A percentile compares a stretch with the other conserved stretches of the same genome.
These are phyloP conservation scores for Malurus cyaneus DNA, from an alignment of 2,113 vertebrate genomes.

Conservation along the genomic window DNA sequence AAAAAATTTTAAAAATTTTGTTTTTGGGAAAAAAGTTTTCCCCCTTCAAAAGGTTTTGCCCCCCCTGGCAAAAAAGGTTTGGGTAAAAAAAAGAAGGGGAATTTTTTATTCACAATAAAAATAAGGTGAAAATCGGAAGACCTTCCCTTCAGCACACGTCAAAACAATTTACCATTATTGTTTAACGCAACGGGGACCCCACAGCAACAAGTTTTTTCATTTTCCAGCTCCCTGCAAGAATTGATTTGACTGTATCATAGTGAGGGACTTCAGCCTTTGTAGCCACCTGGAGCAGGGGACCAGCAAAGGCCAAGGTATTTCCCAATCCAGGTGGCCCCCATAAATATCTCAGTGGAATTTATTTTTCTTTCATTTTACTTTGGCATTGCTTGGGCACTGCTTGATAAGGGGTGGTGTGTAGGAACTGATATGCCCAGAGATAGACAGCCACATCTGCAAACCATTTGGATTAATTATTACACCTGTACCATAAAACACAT, in stretches of 20 bases:
- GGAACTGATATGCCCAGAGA: slow-evolving; percentile 67
- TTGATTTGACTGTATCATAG: slow-evolving; percentile 44
- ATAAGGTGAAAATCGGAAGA: no score
- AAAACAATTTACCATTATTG: no score
- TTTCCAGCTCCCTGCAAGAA: slow-evolving; percentile 44
- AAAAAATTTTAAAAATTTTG: no score
- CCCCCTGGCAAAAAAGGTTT: no score
- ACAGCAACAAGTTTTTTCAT: no score
- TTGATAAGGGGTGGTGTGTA: slow-evolving; percentile 68
- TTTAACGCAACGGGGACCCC: no score
- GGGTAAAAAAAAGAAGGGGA: no score
- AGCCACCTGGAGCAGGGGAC: slow-evolving; percentile 53
- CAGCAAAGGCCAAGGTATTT: slow-evolving; percentile 62
- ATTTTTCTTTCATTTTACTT: slow-evolving; percentile 82
- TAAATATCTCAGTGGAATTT: slow-evolving; percentile 76
- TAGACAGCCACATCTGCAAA: slow-evolving; percentile 78
- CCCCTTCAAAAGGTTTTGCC: no score
- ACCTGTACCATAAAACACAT: slow-evolving; percentile 76
- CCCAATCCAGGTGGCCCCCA: slow-evolving; percentile 75
- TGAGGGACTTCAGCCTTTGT: slow-evolving; percentile 47
- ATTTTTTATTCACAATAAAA: no score
- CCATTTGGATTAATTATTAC: slow-evolving; percentile 79
- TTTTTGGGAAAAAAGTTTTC: no score
- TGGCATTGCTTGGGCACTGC: slow-evolving; percentile 71
- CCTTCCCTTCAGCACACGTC: no score